These are phyloP conservation scores for Harpagifer antarcticus DNA, from an alignment of 2,797 vertebrate genomes.

Conservation along the genomic window DNA sequence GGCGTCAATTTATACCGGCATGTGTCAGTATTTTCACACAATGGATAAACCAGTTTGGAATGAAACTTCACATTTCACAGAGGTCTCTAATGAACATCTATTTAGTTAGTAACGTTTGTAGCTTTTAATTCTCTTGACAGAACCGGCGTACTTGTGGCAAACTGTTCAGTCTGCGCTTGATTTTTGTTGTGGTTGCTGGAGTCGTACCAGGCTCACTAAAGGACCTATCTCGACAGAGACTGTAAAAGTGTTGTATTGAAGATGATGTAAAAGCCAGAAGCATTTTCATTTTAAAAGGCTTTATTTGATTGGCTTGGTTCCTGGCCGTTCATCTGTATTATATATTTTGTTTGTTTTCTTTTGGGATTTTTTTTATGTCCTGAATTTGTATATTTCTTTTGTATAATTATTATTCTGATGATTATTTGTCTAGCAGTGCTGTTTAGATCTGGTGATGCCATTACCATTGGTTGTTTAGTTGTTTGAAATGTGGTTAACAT, in stretches of 20 bases:
- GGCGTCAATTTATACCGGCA: background rate
- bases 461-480: constrained; percentile 86
- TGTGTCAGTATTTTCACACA: constrained; percentile 1
- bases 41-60: background rate
- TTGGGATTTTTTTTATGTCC: constrained; percentile 30
- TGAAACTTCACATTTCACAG: background rate
- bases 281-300: constrained; percentile 40
- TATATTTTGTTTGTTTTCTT: constrained; percentile 39
- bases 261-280: constrained; percentile 65
- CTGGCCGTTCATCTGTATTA: constrained; percentile 57
- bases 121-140: constrained; percentile 13
- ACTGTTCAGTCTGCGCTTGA: constrained; percentile 39
- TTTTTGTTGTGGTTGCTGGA: constrained; percentile 23
- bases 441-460: constrained; percentile 84
- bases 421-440: constrained; percentile 82
- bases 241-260: constrained; percentile 34
- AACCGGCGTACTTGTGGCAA: constrained; percentile 19
- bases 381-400: constrained; percentile 76
- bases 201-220: constrained; percentile 45
- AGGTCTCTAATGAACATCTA: constrained; percentile 14
- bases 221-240: constrained; percentile 63
- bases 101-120: constrained; percentile 5
- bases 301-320: constrained; percentile 50
- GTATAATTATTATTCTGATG: constrained; percentile 71
- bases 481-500: constrained; percentile 87